These are phyloP conservation scores for Scaptomyza cyrtandrae DNA, from an alignment of 2,888 invertebrate genomes.

Conservation along the genomic window DNA sequence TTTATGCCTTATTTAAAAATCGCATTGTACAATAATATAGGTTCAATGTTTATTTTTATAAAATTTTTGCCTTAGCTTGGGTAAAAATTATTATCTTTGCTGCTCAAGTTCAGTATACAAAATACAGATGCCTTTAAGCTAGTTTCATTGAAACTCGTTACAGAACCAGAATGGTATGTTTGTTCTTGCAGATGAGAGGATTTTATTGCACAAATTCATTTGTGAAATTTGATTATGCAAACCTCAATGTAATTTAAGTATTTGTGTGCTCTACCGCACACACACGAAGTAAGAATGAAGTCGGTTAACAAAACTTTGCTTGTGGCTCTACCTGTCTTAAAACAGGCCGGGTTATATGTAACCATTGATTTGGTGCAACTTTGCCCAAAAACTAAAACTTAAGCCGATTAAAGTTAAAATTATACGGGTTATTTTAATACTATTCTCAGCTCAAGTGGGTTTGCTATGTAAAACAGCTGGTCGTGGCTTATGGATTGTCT, in stretches of 20 bases:
- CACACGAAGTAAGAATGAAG: not conserved
- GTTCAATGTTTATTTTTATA: too few relatives aligned
- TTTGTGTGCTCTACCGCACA: conserved; percentile 14
- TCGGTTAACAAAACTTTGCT: conserved; percentile 49
- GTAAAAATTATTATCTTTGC: too few relatives aligned
- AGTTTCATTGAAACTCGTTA: conserved; percentile 16
- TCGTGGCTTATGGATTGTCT: conserved; percentile 23
- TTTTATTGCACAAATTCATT: conserved; percentile 61
- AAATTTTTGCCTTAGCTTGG: too few relatives aligned
- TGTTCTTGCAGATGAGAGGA: conserved; percentile 58
- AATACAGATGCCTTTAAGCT: conserved; percentile 7
- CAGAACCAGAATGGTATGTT: conserved; percentile 30
- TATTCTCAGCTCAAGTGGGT: conserved; percentile 4
- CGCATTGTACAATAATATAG: too few relatives aligned
- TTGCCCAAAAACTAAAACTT: conserved; percentile 6
- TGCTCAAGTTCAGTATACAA: too few relatives aligned
- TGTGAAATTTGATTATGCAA: conserved; percentile 65
- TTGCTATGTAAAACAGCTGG: conserved; percentile 43
- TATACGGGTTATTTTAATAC: conserved; percentile 22
- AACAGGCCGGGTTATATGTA: conserved; percentile 25
- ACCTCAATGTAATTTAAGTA: conserved; percentile 21
- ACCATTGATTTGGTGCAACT: conserved; percentile 58
- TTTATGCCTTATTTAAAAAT: too few relatives aligned
- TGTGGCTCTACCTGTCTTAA: conserved; percentile 58
- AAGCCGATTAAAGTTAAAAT: conserved; percentile 60